These are phyloP conservation scores for Zoanthus sansibaricus DNA, from an alignment of 92 coral and sea anemone genomes.

Conservation along the genomic window DNA sequence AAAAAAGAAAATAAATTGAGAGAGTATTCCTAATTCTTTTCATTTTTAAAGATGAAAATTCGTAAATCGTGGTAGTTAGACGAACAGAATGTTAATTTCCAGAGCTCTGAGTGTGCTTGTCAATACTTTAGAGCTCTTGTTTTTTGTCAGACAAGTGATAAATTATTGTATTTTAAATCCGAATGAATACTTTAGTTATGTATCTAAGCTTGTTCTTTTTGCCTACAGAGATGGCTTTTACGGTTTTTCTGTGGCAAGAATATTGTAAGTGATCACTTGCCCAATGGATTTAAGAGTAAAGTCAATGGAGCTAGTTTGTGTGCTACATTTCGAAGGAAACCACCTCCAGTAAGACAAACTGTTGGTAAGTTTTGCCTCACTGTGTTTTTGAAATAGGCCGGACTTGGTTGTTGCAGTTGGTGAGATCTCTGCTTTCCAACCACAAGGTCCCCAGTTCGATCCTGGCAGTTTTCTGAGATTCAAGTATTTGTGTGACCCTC, in stretches of 20 bases:
- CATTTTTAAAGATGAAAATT: background rate
- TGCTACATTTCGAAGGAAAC: constrained; percentile 25
- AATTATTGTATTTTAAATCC: background rate
- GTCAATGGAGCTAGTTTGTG: constrained; percentile 52
- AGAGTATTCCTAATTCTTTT: too few species aligned
- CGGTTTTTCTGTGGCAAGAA: constrained; percentile 77
- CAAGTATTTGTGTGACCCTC: too few species aligned
- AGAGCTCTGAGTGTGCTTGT: too few species aligned
- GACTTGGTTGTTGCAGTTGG: too few species aligned
- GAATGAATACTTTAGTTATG: background rate
- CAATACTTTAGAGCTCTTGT: background rate
- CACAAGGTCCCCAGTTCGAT: too few species aligned
- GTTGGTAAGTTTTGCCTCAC: background rate
- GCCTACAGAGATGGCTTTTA: constrained; percentile 81
- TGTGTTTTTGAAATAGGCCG: too few species aligned
- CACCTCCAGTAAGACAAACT: background rate
- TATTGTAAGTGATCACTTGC: constrained; percentile 59
- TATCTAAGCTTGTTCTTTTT: background rate
- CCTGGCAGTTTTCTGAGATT: too few species aligned
- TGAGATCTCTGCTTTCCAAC: too few species aligned
- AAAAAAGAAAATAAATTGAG: too few species aligned
- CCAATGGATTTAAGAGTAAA: constrained; percentile 74
- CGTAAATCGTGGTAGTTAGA: too few species aligned
- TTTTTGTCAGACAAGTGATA: background rate
- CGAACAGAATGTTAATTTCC: too few species aligned